Percentiles rank a stretch among this genome's conserved stretches.
Evolutionary conservation across 2,113 vertebrate species (phyloP).

Genomic region (Propithecus coquereli): DNA sequence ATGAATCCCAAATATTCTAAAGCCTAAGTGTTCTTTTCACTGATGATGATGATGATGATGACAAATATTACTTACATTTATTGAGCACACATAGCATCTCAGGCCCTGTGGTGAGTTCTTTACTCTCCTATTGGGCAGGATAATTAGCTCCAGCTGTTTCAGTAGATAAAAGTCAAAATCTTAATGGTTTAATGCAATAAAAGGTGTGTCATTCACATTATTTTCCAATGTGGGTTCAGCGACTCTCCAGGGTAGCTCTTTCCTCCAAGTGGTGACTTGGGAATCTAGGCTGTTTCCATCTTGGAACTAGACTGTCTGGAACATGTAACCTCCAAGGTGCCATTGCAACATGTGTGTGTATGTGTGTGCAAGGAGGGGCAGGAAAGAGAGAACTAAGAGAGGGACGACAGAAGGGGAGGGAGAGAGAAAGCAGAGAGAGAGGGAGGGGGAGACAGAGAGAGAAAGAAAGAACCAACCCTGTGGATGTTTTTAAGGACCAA

Average conservation of each 20-base stretch:
- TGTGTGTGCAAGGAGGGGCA: no score
- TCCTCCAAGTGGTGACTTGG: not conserved
- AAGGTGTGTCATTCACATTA: not conserved
- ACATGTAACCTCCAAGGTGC: not conserved
- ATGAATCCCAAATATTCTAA: conserved; percentile 6
- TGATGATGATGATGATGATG: not conserved
- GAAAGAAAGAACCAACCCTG: not conserved
- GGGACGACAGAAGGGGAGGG: not conserved
- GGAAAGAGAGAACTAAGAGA: not conserved
- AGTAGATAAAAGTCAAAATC: not conserved
- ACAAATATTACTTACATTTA: not conserved
- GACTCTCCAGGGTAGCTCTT: not conserved
- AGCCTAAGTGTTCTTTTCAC: not conserved
- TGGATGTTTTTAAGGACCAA: not conserved
- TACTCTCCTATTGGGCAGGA: not conserved
- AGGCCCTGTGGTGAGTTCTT: not conserved
- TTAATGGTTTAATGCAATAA: not conserved
- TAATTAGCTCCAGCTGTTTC: not conserved
- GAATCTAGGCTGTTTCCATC: not conserved
- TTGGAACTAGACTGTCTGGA: not conserved
- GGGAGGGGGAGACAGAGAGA: not conserved
- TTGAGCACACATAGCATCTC: not conserved
- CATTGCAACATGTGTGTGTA: not conserved
- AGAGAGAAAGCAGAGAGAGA: not conserved
- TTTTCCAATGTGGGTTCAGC: not conserved